phyloP scores from a whole-genome alignment of 2,797 vertebrate species.

The Falco concolor region DNA sequence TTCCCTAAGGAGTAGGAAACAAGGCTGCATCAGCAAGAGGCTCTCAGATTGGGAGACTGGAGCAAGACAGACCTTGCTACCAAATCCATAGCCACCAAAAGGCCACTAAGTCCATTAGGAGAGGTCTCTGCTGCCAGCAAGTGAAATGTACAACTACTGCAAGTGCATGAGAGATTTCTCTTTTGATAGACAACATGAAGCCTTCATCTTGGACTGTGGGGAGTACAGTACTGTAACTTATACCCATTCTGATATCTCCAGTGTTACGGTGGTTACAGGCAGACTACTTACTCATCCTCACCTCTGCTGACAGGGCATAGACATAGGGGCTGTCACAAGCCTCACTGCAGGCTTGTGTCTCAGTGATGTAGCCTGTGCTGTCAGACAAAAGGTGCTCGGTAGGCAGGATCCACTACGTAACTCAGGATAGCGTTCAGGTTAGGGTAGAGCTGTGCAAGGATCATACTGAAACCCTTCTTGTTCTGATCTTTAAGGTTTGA shows the following conservation, averaged over 20 bases:
- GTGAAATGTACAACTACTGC: neutral
- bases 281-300: neutral
- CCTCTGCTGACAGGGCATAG: neutral
- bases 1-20: neutral
- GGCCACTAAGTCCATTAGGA: neutral
- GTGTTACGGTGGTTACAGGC: neutral
- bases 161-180: neutral
- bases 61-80: neutral
- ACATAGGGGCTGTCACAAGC: neutral
- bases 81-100: neutral
- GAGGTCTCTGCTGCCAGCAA: neutral
- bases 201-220: neutral
- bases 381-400: neutral
- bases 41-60: neutral
- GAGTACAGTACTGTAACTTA: neutral
- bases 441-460: neutral
- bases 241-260: neutral
- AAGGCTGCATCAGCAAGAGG: neutral
- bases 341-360: neutral
- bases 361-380: neutral
- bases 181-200: neutral
- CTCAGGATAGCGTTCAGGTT: neutral
- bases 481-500: slow-evolving; percentile 77
- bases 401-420: neutral
- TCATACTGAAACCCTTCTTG: neutral